Evolutionary conservation across 2,113 vertebrate species (phyloP).

Genomic region (Myotis yumanensis): DNA sequence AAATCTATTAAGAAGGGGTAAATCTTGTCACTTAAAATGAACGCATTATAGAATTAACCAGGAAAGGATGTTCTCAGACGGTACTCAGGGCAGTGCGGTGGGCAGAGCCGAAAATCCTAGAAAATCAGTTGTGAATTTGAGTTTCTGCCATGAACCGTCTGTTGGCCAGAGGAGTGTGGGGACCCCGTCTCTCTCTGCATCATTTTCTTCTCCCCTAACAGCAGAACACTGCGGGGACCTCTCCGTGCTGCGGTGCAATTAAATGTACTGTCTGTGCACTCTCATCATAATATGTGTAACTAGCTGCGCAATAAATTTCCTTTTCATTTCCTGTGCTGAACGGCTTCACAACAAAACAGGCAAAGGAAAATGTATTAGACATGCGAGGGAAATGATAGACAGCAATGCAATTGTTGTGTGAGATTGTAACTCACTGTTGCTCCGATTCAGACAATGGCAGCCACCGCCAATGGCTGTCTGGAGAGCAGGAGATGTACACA

Average conservation of each 20-base stretch:
- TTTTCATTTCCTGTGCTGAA: neutral
- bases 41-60: accelerated
- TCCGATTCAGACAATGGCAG: accelerated
- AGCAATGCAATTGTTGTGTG: accelerated
- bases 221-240: neutral
- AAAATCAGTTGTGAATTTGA: neutral
- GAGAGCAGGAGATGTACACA: accelerated
- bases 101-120: neutral
- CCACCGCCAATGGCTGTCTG: accelerated
- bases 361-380: neutral
- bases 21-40: neutral
- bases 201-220: accelerated
- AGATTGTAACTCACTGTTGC: neutral
- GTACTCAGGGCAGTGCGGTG: accelerated
- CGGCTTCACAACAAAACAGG: neutral
- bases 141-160: no score
- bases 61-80: neutral
- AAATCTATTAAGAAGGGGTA: neutral
- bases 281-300: neutral
- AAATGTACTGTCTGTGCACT: accelerated
- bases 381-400: neutral
- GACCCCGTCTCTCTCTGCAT: no score
- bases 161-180: neutral
- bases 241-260: neutral
- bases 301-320: neutral